Percentiles rank a stretch among this genome's conserved stretches.
These are phyloP conservation scores for Pristionchus fissidentatus DNA, from an alignment of 2,888 invertebrate species.

Conservation along the genomic window DNA sequence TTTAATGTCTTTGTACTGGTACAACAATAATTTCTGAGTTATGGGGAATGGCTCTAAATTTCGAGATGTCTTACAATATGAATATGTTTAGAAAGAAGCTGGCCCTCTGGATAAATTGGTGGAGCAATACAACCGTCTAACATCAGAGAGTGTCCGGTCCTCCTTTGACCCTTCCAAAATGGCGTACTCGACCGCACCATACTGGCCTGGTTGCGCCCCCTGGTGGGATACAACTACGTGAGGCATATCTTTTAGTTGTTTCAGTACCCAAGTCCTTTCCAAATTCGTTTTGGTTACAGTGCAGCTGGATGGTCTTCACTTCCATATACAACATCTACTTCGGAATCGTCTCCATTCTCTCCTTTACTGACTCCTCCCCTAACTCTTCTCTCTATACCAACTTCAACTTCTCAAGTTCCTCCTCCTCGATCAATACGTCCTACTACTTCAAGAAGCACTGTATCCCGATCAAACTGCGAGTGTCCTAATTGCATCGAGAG, in stretches of 20 bases:
- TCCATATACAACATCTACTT: not conserved
- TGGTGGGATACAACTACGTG: conserved; percentile 41
- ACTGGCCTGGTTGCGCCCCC: conserved; percentile 12
- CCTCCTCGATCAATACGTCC: not conserved
- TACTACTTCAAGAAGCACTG: not conserved
- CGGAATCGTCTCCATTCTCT: not conserved
- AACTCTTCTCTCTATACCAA: conserved; percentile 30
- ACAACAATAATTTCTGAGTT: too few species aligned
- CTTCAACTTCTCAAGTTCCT: not conserved
- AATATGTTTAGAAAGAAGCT: conserved; percentile 15
- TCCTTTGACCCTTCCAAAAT: conserved; percentile 2
- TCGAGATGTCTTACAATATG: not conserved
- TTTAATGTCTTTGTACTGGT: too few species aligned
- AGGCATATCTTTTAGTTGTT: not conserved
- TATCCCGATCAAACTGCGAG: conserved; percentile 85
- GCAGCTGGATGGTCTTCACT: not conserved
- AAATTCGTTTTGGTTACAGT: not conserved
- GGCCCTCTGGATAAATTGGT: conserved; percentile 44
- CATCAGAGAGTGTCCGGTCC: conserved; percentile 10
- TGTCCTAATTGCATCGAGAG: conserved; percentile 99
- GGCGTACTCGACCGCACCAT: not conserved
- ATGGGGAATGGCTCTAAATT: too few species aligned
- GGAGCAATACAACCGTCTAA: conserved; percentile 39
- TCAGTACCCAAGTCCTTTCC: not conserved
- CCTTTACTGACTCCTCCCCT: not conserved